Evolutionary conservation across 2,113 vertebrate species (phyloP), one percentile per base, ranked within the genome.

Genomic region (Cheilinus undulatus): DNA sequence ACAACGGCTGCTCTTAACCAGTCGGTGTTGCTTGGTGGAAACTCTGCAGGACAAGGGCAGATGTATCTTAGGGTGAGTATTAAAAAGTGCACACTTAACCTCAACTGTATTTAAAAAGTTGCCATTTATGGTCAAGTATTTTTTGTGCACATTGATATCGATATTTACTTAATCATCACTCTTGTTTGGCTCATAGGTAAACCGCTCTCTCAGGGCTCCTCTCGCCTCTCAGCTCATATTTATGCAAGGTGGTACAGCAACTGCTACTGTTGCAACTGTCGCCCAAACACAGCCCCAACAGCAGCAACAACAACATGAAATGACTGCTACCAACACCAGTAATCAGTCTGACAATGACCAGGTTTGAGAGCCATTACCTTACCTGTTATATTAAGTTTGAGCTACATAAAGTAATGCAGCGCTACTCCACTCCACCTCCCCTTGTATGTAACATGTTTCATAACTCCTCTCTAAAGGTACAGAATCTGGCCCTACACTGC

Each of bases 211-310:
- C 42, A 90, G 93, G 56, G 93, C 97, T 84, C 97, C 97, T 53
- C 95, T 98, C 42, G 93, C 96, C 75, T 95, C 97, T 80, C 97
- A 99, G 53, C 96, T 99, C 89, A 99, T 99, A 92, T 96, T 99
- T 85, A 99, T 99, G 97, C 97, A 97, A 67, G 97, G 96, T 19
- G 96, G 96, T 85, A 95, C 97, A 6, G 94, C 97, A 87, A 96
- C 97, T 50, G 95, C 97, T 49, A 94, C 97, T 26, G 93, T 95
- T 27, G 84, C 94, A 42, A 90, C 94, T 4, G 93, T 94, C 68
- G 72, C 93, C 17, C 93, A 94, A 70, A 90, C 91, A 38, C 93
- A 93, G 62, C 94, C 94, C 12, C 95, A 95, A 53, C 95, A 94
- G 20, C 94, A 92, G 30, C 92, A 93, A 4, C 91, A 91, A 0